Conservation (phyloP, 2,888 invertebrate species). For the Apoda limacodes region DNA sequence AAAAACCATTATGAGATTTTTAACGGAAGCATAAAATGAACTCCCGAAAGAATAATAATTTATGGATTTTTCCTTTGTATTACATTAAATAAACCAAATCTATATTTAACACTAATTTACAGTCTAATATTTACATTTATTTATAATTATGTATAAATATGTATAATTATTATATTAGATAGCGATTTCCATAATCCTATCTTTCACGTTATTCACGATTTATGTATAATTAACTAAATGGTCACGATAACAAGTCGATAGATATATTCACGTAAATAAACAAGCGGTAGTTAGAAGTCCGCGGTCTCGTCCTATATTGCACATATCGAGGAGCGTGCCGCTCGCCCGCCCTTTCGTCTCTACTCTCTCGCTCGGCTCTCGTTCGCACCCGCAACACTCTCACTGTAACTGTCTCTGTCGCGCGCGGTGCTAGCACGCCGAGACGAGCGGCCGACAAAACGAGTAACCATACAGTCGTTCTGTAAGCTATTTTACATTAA, state of each 20-base stretch:
- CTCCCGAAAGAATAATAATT: slow-evolving; percentile 68
- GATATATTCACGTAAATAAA: slow-evolving; percentile 67
- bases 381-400: slow-evolving; percentile 43
- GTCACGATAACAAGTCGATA: slow-evolving; percentile 68
- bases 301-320: slow-evolving; percentile 52
- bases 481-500: slow-evolving; percentile 56
- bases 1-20: slow-evolving; percentile 68
- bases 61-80: slow-evolving; percentile 64
- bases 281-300: slow-evolving; percentile 59
- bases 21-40: slow-evolving; percentile 61
- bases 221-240: slow-evolving; percentile 69
- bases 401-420: too few relatives aligned
- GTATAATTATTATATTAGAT: slow-evolving; percentile 66
- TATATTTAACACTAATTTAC: slow-evolving; percentile 67
- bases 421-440: neutral
- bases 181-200: slow-evolving; percentile 62
- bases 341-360: slow-evolving; percentile 30
- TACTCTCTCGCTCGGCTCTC: too few relatives aligned
- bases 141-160: slow-evolving; percentile 70
- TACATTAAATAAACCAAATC: slow-evolving; percentile 69
- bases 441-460: slow-evolving; percentile 20
- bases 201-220: slow-evolving; percentile 58
- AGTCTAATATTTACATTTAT: slow-evolving; percentile 68
- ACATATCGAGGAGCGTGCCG: slow-evolving; percentile 39
- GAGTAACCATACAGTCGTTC: slow-evolving; percentile 30